Evolutionary conservation across 2,797 vertebrate species (phyloP), one percentile per base, ranked within the genome.

Genomic region (Heterohyrax brucei): DNA sequence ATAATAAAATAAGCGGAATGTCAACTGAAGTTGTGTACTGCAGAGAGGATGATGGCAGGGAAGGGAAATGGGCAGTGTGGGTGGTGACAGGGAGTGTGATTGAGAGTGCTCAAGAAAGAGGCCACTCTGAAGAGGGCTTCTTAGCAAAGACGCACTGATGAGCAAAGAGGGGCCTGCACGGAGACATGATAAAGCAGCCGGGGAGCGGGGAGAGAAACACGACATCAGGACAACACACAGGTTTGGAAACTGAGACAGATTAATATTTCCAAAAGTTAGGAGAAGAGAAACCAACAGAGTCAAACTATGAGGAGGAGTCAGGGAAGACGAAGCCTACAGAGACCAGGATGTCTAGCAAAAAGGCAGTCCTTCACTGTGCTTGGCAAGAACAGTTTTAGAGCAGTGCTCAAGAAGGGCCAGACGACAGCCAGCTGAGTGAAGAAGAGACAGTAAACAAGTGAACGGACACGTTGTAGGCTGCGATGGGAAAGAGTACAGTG

Each of bases 351-450:
- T 73, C 4, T 30, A 61, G 56, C 28, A 21, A 68, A 72, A 26
- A 39, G 2, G 72, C 86, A 72, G 44, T 7, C 22, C 73, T 4
- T 16, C 10, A n/a, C 16, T 0, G 3, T 64, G 56, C 56, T 61
- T 39, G 46, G 24, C 1, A 28, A 7, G 7, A 53, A 9, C 0
- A 39, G 19, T 9, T 18, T 64, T 14, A 18, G 4, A 4, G 72
- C n/a, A 28, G 33, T 8, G 44, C 30, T 0, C 14, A 53, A 12
- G 10, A 12, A 7, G 10, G 66, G 16, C 7, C 24, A 22, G 61
- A 2, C 0, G 13, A 7, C 3, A 5, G 18, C 0, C 10, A 13
- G 9, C 0, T 26, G 21, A 48, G 16, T 4, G 19, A 59, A 21
- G 0, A 16, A 28, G 53, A 64, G 28, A 39, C 2, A 33, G n/a